Base-by-base conservation (phyloP, 2,888 invertebrate genomes). In the Osmoderma eremita region DNA sequence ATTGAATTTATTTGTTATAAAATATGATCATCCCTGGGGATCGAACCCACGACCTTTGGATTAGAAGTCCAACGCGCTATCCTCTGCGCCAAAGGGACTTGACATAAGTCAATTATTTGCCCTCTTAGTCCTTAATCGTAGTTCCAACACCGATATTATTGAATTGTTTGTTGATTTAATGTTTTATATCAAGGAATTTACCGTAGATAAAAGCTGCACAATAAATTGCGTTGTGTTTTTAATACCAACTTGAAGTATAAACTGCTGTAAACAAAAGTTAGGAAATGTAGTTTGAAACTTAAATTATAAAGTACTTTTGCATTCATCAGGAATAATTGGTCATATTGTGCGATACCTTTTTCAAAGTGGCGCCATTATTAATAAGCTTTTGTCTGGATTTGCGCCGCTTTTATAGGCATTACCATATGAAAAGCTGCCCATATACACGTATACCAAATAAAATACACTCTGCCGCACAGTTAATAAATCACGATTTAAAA, bases 1-100 rank as follows among this genome's bases (percentile, higher is more conserved):
- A 42, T 8, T n/a, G 1, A 42, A 3, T 1, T 15, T 10, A 1
- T 13, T 42, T 42, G 4, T 42, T 42, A 15, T n/a, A 42, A 42
- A 42, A 42, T n/a, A 3, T 42, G 4, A 15, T 51, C 89, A 90
- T 90, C 90, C 90, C 90, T 88, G 90, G 90, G 90, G 90, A 90
- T 90, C 90, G 90, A 90, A 91, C 90, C 90, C 90, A 89, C 90
- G 91, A 90, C 90, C 91, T 91, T 91, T 91, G 91, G 91, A 91
- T 91, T 91, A 91, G 91, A 91, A 91, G 91, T 91, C 91, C 91
- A 91, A 91, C 90, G 91, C 90, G 91, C 90, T 91, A 90, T 90
- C 91, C 91, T 88, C 91, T 91, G 90, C 90, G 90, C 91, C 89
- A 91, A 88, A 90, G 90, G 90, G 91, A 90, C 90, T 56, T 53